Base-by-base conservation (phyloP, 2,113 vertebrate genomes). In the Scomber scombrus region DNA sequence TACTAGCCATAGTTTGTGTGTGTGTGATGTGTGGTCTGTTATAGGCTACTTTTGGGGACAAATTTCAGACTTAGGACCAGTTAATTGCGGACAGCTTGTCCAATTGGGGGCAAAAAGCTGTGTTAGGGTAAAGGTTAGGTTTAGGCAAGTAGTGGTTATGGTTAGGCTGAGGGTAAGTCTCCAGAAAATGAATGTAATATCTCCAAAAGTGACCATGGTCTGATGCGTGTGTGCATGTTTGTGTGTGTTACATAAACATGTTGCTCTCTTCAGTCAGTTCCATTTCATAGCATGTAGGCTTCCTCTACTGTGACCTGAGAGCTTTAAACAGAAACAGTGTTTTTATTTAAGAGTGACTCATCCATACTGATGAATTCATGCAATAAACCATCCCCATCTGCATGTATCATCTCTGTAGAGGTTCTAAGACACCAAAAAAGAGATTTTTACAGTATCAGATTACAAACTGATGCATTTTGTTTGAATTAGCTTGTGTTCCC, bases 201-300 rank as follows among this genome's bases (percentile, higher is more conserved):
- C 23, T 3, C 23, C 23, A 26, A 26, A 26, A 26, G 23, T 26
- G 23, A 26, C 23, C 23, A 26, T 26, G 23, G 23, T 26, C 23
- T 26, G 23, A 26, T 56, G 50, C 63, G 18, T 49, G 11, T 69
- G n/a, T 68, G 15, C 21, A 21, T 64, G 6, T 1, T 4, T 40
- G 3, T 46, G 65, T 52, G 34, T 62, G 46, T 67, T 66, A 23
- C 52, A 64, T 71, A 75, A 65, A 80, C 51, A 75, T 46, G 54
- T 62, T 73, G 75, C 26, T 69, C 21, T 29, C 60, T 76, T 71
- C 55, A 71, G 43, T 71, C 55, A 71, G 43, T 75, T 72, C 64
- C 49, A 78, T 78, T 71, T 71, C 52, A 55, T 43, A 31, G 58
- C 67, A 56, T 60, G 52, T 18, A 13, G 55, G 77, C 31, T 62